phyloP scores from a whole-genome alignment of 2,888 invertebrate species.

The Crematogaster levior region DNA sequence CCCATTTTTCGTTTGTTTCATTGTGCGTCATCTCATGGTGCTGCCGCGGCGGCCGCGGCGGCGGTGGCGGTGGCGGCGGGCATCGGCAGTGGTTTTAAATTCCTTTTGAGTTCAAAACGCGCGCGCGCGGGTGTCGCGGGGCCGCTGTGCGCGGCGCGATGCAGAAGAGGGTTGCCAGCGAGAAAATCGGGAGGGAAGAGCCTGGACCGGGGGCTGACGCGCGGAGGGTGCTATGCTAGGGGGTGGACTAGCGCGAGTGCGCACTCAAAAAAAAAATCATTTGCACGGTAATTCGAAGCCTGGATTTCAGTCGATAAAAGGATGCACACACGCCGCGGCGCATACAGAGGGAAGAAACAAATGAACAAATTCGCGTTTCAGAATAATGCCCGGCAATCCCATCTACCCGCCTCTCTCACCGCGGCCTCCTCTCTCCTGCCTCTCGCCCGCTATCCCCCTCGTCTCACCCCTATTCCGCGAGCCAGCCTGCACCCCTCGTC shows the following conservation, averaged over 20 bases:
- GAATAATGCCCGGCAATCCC: constrained; percentile 86
- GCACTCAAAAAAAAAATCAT: constrained; percentile 83
- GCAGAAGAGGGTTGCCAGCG: constrained; percentile 48
- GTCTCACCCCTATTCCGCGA: constrained; percentile 60
- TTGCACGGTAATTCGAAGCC: constrained; percentile 86
- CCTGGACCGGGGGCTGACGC: constrained; percentile 36
- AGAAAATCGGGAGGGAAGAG: constrained; percentile 62
- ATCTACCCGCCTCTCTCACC: constrained; percentile 81
- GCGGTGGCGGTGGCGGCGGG: constrained; percentile 52
- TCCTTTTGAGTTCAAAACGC: constrained; percentile 82
- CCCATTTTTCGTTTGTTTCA: constrained; percentile 64
- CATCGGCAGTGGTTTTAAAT: constrained; percentile 82
- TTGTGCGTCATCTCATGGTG: constrained; percentile 68
- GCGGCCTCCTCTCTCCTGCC: constrained; percentile 59
- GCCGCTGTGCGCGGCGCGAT: constrained; percentile 55
- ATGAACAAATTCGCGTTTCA: constrained; percentile 86
- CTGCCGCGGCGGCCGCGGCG: constrained; percentile 41
- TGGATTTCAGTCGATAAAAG: constrained; percentile 86
- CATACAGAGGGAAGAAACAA: constrained; percentile 86
- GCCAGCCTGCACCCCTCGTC: constrained; percentile 70
- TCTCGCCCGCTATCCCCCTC: constrained; percentile 52
- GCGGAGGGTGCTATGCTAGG: constrained; percentile 31
- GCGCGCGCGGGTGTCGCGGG: constrained; percentile 58
- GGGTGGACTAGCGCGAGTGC: constrained; percentile 67
- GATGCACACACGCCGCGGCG: constrained; percentile 85